Base-by-base conservation (phyloP, 2,113 vertebrate genomes). In the Ovis canadensis region DNA sequence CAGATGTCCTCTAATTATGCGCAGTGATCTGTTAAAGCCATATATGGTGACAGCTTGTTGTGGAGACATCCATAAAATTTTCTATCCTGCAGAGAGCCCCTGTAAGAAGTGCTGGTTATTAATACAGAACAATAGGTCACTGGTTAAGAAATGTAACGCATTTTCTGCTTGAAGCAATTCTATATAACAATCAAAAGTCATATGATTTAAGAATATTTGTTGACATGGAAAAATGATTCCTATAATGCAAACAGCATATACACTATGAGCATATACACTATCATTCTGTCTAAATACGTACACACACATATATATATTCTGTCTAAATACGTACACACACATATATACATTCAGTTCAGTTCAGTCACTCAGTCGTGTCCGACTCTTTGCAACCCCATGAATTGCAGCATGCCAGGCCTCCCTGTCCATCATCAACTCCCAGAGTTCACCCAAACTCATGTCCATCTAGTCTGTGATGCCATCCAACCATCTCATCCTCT, bases 141-240 rank as follows among this genome's bases (percentile, higher is more conserved):
- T 31, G 23, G 25, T 55, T 86, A 60, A 88, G 60, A 90, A 91
- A 80, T 55, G 19, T 25, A 12, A 43, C 55, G 1, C 36, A 36
- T 81, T 97, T 96, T 95, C 84, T 87, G 52, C 89, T 94, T 88
- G 50, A 97, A 82, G 78, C 16, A 92, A 88, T 95, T 92, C 52
- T 95, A 8, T 7, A 7, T 62, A 89, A 82, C 40, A 57, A 67
- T 88, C 50, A 54, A 97, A 96, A 93, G 36, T 52, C 31, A 43
- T n/a, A 13, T 67, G 25, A 11, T 77, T 62, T 82, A 71, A 93
- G 50, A 85, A 93, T 96, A 90, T 78, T 82, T 57, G 55, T 7
- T 83, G 45, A 81, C 3, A 55, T 71, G 23, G 17, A 85, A 94
- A 96, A 62, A 64, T 78, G 14, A 86, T 36, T 11, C 19, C 14